Base-by-base conservation (phyloP, 2,113 vertebrate species). In the Scophthalmus maximus region DNA sequence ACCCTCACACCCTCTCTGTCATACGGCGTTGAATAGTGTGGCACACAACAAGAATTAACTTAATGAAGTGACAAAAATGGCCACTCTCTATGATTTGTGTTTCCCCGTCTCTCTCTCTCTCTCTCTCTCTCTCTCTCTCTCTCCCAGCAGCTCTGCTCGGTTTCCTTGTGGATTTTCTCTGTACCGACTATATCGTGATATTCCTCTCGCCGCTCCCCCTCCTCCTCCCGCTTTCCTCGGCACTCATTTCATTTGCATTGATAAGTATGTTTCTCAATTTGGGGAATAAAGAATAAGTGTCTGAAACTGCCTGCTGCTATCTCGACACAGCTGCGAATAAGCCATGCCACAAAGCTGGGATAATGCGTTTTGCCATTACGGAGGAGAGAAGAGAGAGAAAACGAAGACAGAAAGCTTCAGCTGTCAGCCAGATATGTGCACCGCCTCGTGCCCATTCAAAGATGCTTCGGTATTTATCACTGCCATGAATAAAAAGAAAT, bases 231-330 rank as follows among this genome's bases (percentile, higher is more conserved):
- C 38, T 40, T 40, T 8, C 42, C 18, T n/a, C 63, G 18, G 49
- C 58, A 66, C 74, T 86, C 84, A 82, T 85, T 89, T 81, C 68
- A 82, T 85, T 79, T 85, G 78, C 84, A 81, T 76, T 89, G 88
- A 91, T 89, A 87, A 88, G 81, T 83, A 76, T 76, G 88, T 89
- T 88, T 88, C 84, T 88, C 86, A 88, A 81, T 91, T 86, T 88
- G 55, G 70, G 40, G 60, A 84, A 77, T 84, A 85, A 84, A 89
- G 75, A 77, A 57, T 75, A 81, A 86, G 81, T 84, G 86, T 87
- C 81, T 81, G 74, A 90, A 84, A 86, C 76, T 84, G 81, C 81
- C 79, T 79, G 58, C 57, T 71, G 66, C 75, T 85, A 89, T 89
- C 82, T 89, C 70, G 74, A 81, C 87, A 42, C 79, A 81, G 83